These are phyloP conservation scores for Anarsia innoxiella DNA, from an alignment of 2,888 invertebrate species.

Conservation along the genomic window DNA sequence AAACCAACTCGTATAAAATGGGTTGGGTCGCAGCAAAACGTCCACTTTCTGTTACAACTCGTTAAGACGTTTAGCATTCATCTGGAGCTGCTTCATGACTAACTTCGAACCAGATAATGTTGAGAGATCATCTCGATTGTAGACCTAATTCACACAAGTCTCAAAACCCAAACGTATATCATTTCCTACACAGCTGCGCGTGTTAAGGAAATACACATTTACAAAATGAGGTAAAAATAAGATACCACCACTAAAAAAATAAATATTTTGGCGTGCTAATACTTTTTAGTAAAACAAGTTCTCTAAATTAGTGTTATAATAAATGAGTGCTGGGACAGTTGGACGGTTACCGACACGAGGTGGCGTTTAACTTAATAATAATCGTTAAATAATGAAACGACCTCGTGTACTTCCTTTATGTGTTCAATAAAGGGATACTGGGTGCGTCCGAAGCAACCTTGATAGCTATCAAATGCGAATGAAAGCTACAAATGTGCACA, in stretches of 20 bases:
- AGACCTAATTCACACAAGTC: slow-evolving; percentile 5
- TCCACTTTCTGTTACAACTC: not conserved
- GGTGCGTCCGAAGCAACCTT: slow-evolving; percentile 21
- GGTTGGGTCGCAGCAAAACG: slow-evolving; percentile 13
- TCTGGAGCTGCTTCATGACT: slow-evolving; percentile 1
- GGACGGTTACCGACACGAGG: slow-evolving; percentile 26
- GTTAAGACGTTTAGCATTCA: slow-evolving; percentile 8
- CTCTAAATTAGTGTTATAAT: slow-evolving; percentile 37
- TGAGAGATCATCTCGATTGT: slow-evolving; percentile 17
- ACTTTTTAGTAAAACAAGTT: slow-evolving; percentile 51
- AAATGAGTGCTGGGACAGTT: slow-evolving; percentile 23
- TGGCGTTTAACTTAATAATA: no score
- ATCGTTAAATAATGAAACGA: no score
- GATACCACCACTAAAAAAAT: slow-evolving; percentile 45
- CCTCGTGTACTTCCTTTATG: slow-evolving; percentile 14
- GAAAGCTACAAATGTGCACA: not conserved
- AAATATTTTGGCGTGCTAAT: slow-evolving; percentile 69
- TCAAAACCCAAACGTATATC: not conserved
- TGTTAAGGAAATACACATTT: slow-evolving; percentile 28
- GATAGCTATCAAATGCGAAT: slow-evolving; percentile 5
- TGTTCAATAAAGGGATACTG: slow-evolving; percentile 12
- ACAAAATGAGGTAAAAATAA: slow-evolving; percentile 35
- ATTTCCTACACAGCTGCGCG: slow-evolving; percentile 23
- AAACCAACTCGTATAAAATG: slow-evolving; percentile 19
- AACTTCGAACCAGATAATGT: slow-evolving; percentile 3